Evolutionary conservation across 1,140 invertebrate genomes (phyloP).

Genomic region (Pachyrhynchus sulphureomaculatus): DNA sequence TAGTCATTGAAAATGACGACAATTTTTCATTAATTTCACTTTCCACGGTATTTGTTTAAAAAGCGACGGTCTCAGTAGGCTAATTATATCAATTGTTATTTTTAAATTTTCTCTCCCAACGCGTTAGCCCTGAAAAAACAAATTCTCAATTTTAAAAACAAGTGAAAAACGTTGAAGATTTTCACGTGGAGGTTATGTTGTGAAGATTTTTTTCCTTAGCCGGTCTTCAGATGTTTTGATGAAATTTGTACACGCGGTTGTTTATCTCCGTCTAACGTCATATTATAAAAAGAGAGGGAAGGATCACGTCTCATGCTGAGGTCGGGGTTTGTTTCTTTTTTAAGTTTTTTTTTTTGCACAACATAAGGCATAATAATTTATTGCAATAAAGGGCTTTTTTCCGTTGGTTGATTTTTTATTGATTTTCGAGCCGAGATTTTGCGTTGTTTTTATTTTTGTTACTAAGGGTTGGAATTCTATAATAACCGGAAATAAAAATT

Average conservation of each 20-base stretch:
- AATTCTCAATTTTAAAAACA: constrained; percentile 5
- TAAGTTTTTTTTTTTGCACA: constrained; percentile 9
- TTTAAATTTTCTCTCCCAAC: constrained; percentile 18
- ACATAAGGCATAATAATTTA: constrained; percentile 2
- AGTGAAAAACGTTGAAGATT: constrained; percentile 11
- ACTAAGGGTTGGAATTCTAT: neutral
- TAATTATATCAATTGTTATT: constrained; percentile 31
- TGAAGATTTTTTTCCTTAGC: constrained; percentile 37
- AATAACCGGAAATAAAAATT: neutral
- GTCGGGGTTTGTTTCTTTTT: constrained; percentile 20
- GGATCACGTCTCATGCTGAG: constrained; percentile 15
- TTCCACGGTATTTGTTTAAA: constrained; percentile 26
- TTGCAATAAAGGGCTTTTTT: constrained; percentile 13
- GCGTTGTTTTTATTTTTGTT: constrained; percentile 15
- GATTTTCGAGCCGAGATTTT: constrained; percentile 12
- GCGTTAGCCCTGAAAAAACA: constrained; percentile 16
- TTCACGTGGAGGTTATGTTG: constrained; percentile 40
- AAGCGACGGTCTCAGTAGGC: constrained; percentile 7
- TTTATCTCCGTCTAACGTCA: constrained; percentile 4
- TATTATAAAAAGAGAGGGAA: constrained; percentile 22
- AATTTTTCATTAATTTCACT: constrained; percentile 20
- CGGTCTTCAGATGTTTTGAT: constrained; percentile 31
- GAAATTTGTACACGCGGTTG: constrained; percentile 31
- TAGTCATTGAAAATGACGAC: constrained; percentile 8
- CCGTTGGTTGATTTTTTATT: constrained; percentile 21